Percentiles rank a stretch among this genome's conserved stretches.
These are phyloP conservation scores for Octomys mimax DNA, from an alignment of 2,797 vertebrate genomes.

Conservation along the genomic window DNA sequence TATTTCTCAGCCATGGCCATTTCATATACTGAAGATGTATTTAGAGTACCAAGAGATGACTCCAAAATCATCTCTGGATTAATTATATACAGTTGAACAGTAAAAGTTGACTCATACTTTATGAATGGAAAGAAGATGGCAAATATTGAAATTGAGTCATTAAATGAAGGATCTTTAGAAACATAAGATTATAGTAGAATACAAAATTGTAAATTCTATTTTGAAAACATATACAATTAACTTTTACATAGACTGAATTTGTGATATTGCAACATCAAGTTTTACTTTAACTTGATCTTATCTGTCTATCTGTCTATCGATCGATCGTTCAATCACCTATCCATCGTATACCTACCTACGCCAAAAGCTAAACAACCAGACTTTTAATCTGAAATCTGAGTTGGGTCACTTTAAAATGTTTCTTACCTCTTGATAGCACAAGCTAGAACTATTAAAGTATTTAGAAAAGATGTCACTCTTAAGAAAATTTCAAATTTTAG, in stretches of 20 bases:
- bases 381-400: background rate
- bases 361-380: background rate
- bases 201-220: background rate
- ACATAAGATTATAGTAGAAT: background rate
- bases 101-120: background rate
- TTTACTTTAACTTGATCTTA: background rate
- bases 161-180: background rate
- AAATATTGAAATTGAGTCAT: background rate
- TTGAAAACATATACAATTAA: background rate
- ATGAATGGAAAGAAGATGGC: background rate
- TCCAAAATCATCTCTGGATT: background rate
- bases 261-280: background rate
- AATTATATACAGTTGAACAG: background rate
- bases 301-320: background rate
- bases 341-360: background rate
- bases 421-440: background rate
- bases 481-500: slow-evolving; percentile 11
- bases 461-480: slow-evolving; percentile 16
- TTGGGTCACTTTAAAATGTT: slow-evolving; percentile 24
- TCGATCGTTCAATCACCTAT: too few relatives aligned
- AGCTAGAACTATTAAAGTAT: background rate
- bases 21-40: background rate
- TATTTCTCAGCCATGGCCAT: background rate
- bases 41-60: background rate
- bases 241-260: slow-evolving; percentile 2